Base-by-base conservation (phyloP, 2,797 vertebrate genomes). In the Rhinatrema bivittatum region DNA sequence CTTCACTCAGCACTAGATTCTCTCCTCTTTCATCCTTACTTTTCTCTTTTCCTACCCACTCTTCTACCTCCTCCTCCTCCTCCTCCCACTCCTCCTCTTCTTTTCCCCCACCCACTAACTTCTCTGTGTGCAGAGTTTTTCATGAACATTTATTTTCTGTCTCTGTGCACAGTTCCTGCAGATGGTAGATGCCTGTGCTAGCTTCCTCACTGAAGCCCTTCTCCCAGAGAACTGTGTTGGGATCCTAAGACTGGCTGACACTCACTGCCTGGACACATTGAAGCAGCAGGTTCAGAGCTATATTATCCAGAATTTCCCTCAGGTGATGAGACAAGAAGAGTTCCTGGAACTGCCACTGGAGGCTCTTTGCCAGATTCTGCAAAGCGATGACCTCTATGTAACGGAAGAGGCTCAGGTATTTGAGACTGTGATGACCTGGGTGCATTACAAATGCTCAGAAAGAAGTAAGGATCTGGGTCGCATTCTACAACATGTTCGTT, bases 221-320 rank as follows among this genome's bases (percentile, higher is more conserved):
- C 86, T 92, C 17, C 86, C 91, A 0, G 94, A 98, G 49, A 98
- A 90, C 61, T 98, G 94, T 2, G 73, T 98, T 4, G 93, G 88
- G 9, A 88, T 98, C 55, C 74, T 98, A 36, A 86, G 79, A 34
- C 68, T 98, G 50, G 92, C 95, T 1, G 93, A 97, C 19, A 61
- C 81, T 13, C 91, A 96, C 33, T 82, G 78, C 6, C 63, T 98
- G 66, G 64, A 74, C 2, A 56, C 65, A 24, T 72, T 98, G 44
- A 88, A 84, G 56, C 60, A 70, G 3, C 78, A 66, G 9, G 89
- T 90, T 21, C 84, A 90, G 60, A 75, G 73, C 51, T 98, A 89
- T 77, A 91, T 98, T 21, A 66, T 87, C 29, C 81, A 87, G 50
- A 88, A 91, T 53, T 98, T 98, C 48, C 86, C 81, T 36, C 85